Percentiles rank a stretch among this genome's conserved stretches.
Conservation (phyloP, 2,888 invertebrate genomes). For the Scrobipalpa costella region DNA sequence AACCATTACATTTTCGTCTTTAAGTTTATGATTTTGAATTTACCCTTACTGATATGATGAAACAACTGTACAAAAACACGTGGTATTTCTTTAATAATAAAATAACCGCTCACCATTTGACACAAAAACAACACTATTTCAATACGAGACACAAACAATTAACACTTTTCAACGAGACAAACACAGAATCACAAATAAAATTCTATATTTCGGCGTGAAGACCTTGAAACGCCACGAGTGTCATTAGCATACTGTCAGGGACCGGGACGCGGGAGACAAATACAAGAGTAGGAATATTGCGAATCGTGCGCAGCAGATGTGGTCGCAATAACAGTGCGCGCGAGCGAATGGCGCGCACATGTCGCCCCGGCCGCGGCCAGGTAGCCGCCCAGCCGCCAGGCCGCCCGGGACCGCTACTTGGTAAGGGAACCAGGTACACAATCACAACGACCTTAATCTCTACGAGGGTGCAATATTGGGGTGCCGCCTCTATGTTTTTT, state of each 20-base stretch:
- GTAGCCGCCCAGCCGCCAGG: background rate
- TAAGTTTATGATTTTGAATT: background rate
- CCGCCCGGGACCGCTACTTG: background rate
- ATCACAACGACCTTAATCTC: conserved; percentile 18
- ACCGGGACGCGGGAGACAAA: conserved; percentile 16
- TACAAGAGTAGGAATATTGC: conserved; percentile 5
- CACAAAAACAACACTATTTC: background rate
- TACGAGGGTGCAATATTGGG: conserved; percentile 22
- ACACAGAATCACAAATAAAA: conserved; percentile 25
- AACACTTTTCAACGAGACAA: conserved; percentile 4
- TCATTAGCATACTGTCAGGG: conserved; percentile 17
- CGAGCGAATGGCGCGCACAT: conserved; percentile 6
- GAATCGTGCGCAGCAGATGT: conserved; percentile 18
- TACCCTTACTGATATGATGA: background rate
- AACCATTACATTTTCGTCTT: no score
- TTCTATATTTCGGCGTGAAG: conserved; percentile 8
- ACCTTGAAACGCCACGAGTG: conserved; percentile 15
- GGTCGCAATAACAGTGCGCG: conserved; percentile 16
- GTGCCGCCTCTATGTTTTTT: background rate
- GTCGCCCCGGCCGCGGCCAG: background rate
- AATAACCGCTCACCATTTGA: conserved; percentile 9
- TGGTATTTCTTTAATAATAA: background rate
- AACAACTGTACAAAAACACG: background rate
- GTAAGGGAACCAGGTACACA: conserved; percentile 15
- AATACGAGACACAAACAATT: background rate